Conservation (phyloP, 2,888 invertebrate genomes). For the Drosophila setosimentum region DNA sequence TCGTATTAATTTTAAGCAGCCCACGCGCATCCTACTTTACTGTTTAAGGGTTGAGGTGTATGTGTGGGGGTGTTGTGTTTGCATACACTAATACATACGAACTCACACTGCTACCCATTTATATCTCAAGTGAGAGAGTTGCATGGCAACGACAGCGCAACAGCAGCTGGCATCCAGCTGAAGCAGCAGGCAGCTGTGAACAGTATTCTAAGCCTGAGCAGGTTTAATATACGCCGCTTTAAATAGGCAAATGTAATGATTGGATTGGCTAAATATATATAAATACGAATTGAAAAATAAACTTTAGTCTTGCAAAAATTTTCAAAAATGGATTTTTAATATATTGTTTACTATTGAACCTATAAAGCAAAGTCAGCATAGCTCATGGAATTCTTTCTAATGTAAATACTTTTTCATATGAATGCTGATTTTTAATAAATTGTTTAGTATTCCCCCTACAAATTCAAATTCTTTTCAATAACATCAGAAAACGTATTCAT, state of each 20-base stretch:
- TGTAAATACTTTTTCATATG: too few species aligned
- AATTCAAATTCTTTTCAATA: too few species aligned
- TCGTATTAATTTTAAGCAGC: slow-evolving; percentile 68
- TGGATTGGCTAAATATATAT: slow-evolving; percentile 19
- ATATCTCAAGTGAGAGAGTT: slow-evolving; percentile 31
- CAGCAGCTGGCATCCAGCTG: slow-evolving; percentile 6
- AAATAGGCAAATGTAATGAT: slow-evolving; percentile 44
- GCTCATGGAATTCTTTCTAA: too few species aligned
- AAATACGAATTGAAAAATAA: too few species aligned
- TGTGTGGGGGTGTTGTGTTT: slow-evolving; percentile 32
- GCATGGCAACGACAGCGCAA: slow-evolving; percentile 25
- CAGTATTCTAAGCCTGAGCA: slow-evolving; percentile 46
- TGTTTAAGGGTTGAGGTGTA: slow-evolving; percentile 6
- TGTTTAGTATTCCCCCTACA: too few species aligned
- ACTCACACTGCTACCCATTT: slow-evolving; percentile 42
- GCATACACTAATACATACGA: slow-evolving; percentile 31
- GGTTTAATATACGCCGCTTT: slow-evolving; percentile 24
- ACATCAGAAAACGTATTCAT: not conserved
- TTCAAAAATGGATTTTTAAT: too few species aligned
- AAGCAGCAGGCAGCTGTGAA: slow-evolving; percentile 3
- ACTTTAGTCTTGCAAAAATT: too few species aligned
- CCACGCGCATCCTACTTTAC: slow-evolving; percentile 14
- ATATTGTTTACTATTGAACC: too few species aligned
- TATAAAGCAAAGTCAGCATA: too few species aligned
- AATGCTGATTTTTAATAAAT: too few species aligned